Evolutionary conservation across 2,888 invertebrate genomes (phyloP).

Genomic region (Parelbella ahira): DNA sequence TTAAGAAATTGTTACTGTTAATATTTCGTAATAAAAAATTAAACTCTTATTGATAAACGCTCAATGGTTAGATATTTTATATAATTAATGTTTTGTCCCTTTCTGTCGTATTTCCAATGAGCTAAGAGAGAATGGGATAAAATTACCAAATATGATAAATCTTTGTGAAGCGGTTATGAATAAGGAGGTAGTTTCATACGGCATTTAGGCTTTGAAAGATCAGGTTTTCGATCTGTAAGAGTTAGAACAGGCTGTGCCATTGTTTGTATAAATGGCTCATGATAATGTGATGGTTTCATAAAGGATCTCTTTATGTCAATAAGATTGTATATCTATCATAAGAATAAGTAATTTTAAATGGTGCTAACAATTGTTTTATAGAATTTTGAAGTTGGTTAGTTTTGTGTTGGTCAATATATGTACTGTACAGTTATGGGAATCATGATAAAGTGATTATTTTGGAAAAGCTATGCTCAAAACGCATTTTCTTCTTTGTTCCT

Average conservation of each 20-base stretch:
- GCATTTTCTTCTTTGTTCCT: constrained; percentile 23
- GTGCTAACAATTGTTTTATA: constrained; percentile 35
- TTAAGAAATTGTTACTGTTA: too few species aligned
- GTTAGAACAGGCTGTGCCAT: constrained; percentile 17
- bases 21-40: too few species aligned
- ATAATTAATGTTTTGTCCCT: too few species aligned
- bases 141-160: too few species aligned
- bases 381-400: constrained; percentile 27
- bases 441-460: constrained; percentile 16
- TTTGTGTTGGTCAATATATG: constrained; percentile 22
- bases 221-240: constrained; percentile 7
- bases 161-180: too few species aligned
- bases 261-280: constrained; percentile 12
- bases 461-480: constrained; percentile 16
- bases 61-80: too few species aligned
- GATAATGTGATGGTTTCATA: constrained; percentile 23
- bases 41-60: too few species aligned
- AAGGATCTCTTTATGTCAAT: constrained; percentile 32
- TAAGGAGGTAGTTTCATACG: too few species aligned
- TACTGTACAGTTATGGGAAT: constrained; percentile 13
- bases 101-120: too few species aligned
- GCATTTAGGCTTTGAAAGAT: neutral
- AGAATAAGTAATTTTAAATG: constrained; percentile 30
- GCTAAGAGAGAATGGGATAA: too few species aligned
- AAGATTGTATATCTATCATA: constrained; percentile 30